Percentiles rank a stretch among this genome's conserved stretches.
These are phyloP conservation scores for Bathynomus jamesi DNA, from an alignment of 1,140 invertebrate species.

Conservation along the genomic window DNA sequence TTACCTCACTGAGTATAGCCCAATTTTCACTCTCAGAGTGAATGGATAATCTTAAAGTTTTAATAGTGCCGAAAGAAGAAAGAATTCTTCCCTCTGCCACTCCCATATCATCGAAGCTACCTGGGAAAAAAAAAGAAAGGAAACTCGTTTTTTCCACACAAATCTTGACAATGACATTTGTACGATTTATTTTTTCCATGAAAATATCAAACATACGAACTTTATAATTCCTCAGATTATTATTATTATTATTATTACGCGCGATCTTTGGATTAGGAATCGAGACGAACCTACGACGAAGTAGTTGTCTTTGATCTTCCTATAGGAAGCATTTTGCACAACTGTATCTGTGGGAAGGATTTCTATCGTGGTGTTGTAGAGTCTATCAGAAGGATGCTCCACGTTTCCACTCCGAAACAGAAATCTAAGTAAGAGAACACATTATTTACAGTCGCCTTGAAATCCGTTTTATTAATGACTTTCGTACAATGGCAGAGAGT, in stretches of 20 bases:
- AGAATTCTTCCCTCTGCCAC: constrained; percentile 64
- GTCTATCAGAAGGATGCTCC: constrained; percentile 82
- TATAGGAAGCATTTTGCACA: constrained; percentile 21
- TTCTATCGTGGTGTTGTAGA: constrained; percentile 83
- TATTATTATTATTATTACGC: neutral
- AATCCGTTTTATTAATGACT: too few species aligned
- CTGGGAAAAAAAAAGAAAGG: neutral
- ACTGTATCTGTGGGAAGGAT: constrained; percentile 51
- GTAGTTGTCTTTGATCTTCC: constrained; percentile 55
- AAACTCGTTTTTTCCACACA: neutral
- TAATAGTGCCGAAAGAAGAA: constrained; percentile 57
- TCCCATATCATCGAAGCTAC: constrained; percentile 64
- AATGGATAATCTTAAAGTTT: constrained; percentile 62
- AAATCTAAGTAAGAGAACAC: constrained; percentile 59
- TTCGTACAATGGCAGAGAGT: neutral
- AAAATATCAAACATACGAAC: neutral
- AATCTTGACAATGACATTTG: neutral
- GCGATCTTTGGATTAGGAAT: neutral
- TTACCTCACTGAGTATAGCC: constrained; percentile 83
- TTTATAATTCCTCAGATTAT: neutral
- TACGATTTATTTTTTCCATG: neutral
- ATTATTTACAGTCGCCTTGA: neutral
- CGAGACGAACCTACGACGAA: constrained; percentile 55
- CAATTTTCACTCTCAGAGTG: constrained; percentile 76
- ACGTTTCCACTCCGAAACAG: constrained; percentile 83